Percentiles rank a stretch among this genome's conserved stretches.
These are phyloP conservation scores for Dendroctonus ponderosae DNA, from an alignment of 1,140 invertebrate species.

Conservation along the genomic window DNA sequence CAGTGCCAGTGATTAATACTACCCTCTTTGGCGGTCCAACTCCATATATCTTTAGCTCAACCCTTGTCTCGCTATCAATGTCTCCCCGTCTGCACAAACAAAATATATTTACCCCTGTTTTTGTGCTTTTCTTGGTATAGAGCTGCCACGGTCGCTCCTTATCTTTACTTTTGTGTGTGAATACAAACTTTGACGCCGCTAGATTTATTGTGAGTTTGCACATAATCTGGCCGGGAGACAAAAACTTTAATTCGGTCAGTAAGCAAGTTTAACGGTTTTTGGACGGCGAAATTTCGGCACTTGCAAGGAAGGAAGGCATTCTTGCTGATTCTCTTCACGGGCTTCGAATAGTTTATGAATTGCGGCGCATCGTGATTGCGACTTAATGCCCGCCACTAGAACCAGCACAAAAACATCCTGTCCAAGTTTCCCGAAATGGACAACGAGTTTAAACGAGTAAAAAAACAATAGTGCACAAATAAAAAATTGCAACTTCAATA, in stretches of 20 bases:
- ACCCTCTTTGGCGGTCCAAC: constrained; percentile 34
- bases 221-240: constrained; percentile 27
- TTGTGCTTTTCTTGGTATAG: constrained; percentile 36
- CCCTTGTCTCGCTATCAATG: constrained; percentile 33
- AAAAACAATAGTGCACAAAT: too few species aligned
- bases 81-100: constrained; percentile 33
- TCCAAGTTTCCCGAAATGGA: too few species aligned
- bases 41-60: constrained; percentile 38
- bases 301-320: constrained; percentile 4
- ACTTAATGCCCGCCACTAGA: too few species aligned
- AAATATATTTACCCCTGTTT: constrained; percentile 37
- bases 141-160: constrained; percentile 32
- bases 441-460: too few species aligned
- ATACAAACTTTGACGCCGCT: constrained; percentile 34
- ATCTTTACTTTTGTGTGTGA: constrained; percentile 32
- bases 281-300: constrained; percentile 6
- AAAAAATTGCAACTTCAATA: too few species aligned
- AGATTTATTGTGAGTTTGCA: constrained; percentile 33
- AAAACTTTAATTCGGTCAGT: constrained; percentile 35
- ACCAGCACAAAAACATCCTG: too few species aligned
- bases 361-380: too few species aligned
- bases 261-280: constrained; percentile 32
- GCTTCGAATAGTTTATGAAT: too few species aligned
- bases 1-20: constrained; percentile 38
- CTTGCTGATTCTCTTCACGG: neutral